Base-by-base conservation (phyloP, 2,113 vertebrate genomes). In the Sebastes schlegelii region DNA sequence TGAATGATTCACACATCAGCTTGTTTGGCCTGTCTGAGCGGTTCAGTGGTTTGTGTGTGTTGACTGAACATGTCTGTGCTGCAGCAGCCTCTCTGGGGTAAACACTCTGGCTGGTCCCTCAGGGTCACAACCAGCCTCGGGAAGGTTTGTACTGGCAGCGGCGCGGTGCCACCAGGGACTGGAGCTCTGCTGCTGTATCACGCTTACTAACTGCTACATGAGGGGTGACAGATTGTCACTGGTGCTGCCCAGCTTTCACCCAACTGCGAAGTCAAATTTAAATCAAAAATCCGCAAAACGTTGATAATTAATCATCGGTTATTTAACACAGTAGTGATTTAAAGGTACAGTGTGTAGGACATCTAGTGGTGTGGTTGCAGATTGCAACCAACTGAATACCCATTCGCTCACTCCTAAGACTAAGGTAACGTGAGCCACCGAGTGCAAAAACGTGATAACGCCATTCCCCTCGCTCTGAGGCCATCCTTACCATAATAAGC, bases 11-110 rank as follows among this genome's bases (percentile, higher is more conserved):
- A 7, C 75, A 58, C 69, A 79, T 85, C 77, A 10, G 71, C 83
- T 76, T 89, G 86, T 89, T 89, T 86, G 85, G 83, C 54, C 65
- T 75, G 77, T 57, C 42, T 75, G 67, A 82, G 76, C 26, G 64
- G 19, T 74, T 79, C 76, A 13, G 43, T 69, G 71, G 42, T 77
- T 79, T 76, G 51, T 74, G 62, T 61, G 84, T 85, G 84, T 78
- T 62, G 77, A 84, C 80, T 79, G 78, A 74, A 80, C 73, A 57
- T 34, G 65, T 78, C 83, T 79, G 62, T 45, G 84, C 82, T 45
- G 64, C 48, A 23, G 63, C 54, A n/a, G 68, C 45, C 64, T 70
- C 80, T 79, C 48, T 0, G 2, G 17, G 16, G 2, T 34, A 85
- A 62, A 74, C 34, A 45, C 61, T 61, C 23, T 16, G 23, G 67